Evolutionary conservation across 2,113 vertebrate genomes (phyloP).

Genomic region (Tauraco erythrolophus): DNA sequence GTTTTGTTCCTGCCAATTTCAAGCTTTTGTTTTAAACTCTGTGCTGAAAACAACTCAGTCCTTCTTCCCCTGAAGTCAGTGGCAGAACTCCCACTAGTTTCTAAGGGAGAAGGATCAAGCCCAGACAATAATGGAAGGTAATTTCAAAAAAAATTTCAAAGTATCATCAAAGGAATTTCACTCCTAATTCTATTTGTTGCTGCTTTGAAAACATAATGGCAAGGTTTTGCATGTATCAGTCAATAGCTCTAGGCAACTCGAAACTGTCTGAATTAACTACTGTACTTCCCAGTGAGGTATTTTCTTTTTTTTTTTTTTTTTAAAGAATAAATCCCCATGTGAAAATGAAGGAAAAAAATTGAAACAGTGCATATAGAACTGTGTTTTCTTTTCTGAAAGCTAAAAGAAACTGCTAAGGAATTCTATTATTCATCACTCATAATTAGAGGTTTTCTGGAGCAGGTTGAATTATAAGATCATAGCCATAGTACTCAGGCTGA

Average conservation of each 20-base stretch:
- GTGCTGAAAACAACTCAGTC: constrained; percentile 46
- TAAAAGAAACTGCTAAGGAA: constrained; percentile 1
- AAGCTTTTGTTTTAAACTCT: constrained; percentile 64
- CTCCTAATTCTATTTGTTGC: constrained; percentile 33
- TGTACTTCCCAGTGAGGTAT: background rate
- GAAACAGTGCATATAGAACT: background rate
- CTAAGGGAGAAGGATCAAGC: constrained; percentile 34
- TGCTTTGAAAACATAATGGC: constrained; percentile 55
- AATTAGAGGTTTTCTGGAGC: constrained; percentile 10
- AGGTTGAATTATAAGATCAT: constrained; percentile 44
- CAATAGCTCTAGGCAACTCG: constrained; percentile 45
- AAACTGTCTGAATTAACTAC: constrained; percentile 39
- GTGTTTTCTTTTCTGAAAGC: constrained; percentile 1
- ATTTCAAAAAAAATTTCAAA: constrained; percentile 7
- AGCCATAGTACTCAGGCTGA: background rate
- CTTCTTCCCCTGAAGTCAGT: constrained; percentile 51
- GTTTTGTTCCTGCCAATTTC: constrained; percentile 47
- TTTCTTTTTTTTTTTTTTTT: background rate
- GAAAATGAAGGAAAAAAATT: constrained; percentile 38
- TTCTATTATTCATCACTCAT: constrained; percentile 32
- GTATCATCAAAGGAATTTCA: constrained; percentile 48
- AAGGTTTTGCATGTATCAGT: constrained; percentile 50
- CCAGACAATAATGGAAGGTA: constrained; percentile 35
- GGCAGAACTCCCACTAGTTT: constrained; percentile 48
- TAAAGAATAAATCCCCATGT: background rate